Evolutionary conservation across 2,113 vertebrate species (phyloP), one percentile per base, ranked within the genome.

Genomic region (Colaptes auratus): DNA sequence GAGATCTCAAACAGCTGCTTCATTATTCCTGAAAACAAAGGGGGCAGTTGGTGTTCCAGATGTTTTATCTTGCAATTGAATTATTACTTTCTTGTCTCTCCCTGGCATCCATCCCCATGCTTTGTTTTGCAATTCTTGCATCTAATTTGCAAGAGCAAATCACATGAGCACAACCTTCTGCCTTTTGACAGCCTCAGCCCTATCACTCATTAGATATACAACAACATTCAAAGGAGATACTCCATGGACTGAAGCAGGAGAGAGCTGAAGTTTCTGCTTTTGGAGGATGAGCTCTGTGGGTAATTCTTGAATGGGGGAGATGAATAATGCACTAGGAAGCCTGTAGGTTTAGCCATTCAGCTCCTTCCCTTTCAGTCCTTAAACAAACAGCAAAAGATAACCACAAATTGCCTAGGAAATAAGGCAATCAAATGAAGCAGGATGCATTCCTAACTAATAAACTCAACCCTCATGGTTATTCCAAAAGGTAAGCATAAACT

Each of bases 1-100:
- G 46, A 92, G n/a, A 72, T 72, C 70, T 90, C 53, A 4, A 86
- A 92, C 58, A 90, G 28, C 69, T 95, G 61, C 36, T 93, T 70
- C 63, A 50, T 66, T 89, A 79, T 82, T 70, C 46, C 39, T 42
- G 46, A 56, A 59, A 88, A 88, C 25, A 67, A 76, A 94, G 76
- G 39, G 65, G 65, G 42, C 42, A 75, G 88, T 88, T 85, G 59
- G 8, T 52, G 56, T 80, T 91, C 58, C 79, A 88, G 67, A 67
- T 66, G 31, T 86, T 91, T 95, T 52, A 52, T 28, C 50, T 90
- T 84, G 18, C 31, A 65, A 72, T 6, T 25, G 61, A 89, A 72
- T 60, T 10, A 46, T 42, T 56, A 64, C n/a, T 78, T 84, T 86
- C 82, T 83, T 89, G 65, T 55, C 3, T 83, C 31, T 30, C 33